A percentile compares a stretch with the other conserved stretches of the same genome.
Conservation (phyloP, 2,888 invertebrate genomes). For the Caenorhabditis becei region DNA sequence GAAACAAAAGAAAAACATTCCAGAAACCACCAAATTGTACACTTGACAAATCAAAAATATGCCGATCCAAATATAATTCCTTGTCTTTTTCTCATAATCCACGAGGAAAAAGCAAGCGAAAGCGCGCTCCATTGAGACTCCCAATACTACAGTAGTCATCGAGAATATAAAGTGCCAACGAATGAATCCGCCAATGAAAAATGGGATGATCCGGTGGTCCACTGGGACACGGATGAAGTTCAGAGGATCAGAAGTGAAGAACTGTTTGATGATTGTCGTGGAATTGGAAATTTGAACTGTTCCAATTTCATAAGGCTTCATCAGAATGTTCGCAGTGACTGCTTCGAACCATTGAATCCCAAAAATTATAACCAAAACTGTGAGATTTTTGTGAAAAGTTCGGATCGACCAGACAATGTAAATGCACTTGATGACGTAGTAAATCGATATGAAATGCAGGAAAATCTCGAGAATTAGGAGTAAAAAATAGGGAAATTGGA, state of each 20-base stretch:
- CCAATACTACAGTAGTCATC: conserved; percentile 23
- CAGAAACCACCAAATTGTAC: conserved; percentile 6
- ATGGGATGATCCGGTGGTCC: no score
- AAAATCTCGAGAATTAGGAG: conserved; percentile 24
- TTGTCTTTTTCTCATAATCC: conserved; percentile 26
- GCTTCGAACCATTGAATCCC: conserved; percentile 44
- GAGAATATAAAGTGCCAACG: conserved; percentile 40
- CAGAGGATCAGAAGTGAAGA: not conserved
- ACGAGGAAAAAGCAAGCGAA: conserved; percentile 34
- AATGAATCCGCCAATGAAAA: conserved; percentile 38
- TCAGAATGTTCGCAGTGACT: conserved; percentile 22
- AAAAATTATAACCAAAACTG: conserved; percentile 15
- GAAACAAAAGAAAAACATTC: conserved; percentile 16
- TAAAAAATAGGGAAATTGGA: conserved; percentile 4
- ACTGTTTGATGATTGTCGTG: not conserved
- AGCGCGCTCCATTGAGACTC: conserved; percentile 29
- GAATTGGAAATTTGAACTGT: conserved; percentile 15
- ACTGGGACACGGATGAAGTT: conserved; percentile 4
- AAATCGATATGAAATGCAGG: conserved; percentile 12
- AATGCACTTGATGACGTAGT: conserved; percentile 18
- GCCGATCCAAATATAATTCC: conserved; percentile 13
- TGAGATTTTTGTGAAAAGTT: conserved; percentile 37
- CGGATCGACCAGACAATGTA: conserved; percentile 32
- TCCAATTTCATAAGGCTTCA: conserved; percentile 34
- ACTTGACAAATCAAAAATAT: conserved; percentile 16